Base-by-base conservation (phyloP, 1,140 invertebrate species). In the Magallana ariakensis region DNA sequence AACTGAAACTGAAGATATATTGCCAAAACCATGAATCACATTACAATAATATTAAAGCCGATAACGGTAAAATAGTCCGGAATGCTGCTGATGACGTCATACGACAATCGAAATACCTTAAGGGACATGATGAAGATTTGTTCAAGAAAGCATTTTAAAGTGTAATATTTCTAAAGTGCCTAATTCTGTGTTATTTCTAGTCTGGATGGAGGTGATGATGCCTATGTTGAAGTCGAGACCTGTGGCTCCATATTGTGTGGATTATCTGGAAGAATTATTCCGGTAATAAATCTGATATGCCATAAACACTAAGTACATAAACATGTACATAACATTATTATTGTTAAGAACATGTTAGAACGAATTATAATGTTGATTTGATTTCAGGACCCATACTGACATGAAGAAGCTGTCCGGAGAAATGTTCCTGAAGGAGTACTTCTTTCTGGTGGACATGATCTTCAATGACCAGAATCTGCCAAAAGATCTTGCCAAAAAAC, bases 121-220 rank as follows among this genome's bases (percentile, higher is more conserved):
- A 46, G 33, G 33, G 33, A 46, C 33, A 46, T 46, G 33, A 46
- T 46, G 33, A 46, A 46, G 33, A 46, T 46, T 2, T 46, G 33
- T 46, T 5, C 33, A 46, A 46, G 33, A 46, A 46, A 46, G 33
- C 33, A 46, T 46, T 46, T 46, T 2, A 46, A 46, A 46, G 33
- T 46, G 33, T 46, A 5, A 46, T 46, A 46, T 46, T 46, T 46
- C 33, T 46, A 46, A 46, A 4, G 33, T 46, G 33, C 33, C 33
- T 46, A 22, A 16, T 82, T 55, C 16, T n/a, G 75, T 33, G 86
- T 85, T 58, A 62, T 58, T 90, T 90, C 83, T 89, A 97, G 96
- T 97, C 5, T 98, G 97, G 97, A 96, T 97, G 92, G 97, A 97
- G 87, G 94, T 97, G 13, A 97, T 98, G 96, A 94, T 97, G 54